These are phyloP conservation scores for Lichenostomus cassidix DNA, from an alignment of 2,113 vertebrate species.

Conservation along the genomic window DNA sequence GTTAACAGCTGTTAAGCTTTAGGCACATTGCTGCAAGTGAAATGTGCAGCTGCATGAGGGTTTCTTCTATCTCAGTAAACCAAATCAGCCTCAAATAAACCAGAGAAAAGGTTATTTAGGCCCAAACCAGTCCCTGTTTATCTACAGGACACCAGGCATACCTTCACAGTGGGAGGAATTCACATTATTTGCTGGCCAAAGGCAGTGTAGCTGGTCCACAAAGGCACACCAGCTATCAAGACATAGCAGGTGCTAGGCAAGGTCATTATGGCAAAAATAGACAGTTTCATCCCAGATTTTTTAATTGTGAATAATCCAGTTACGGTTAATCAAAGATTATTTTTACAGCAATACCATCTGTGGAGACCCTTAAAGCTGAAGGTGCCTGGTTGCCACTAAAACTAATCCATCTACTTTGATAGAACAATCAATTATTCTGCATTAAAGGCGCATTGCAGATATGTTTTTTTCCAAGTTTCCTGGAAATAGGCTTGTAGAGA, in stretches of 20 bases:
- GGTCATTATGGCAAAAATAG: background rate
- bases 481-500: background rate
- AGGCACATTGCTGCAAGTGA: background rate
- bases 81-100: background rate
- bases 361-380: background rate
- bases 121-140: background rate
- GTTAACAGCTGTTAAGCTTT: conserved; percentile 9
- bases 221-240: background rate
- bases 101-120: background rate
- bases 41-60: background rate
- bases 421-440: background rate
- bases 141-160: background rate
- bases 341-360: background rate
- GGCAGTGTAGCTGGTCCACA: background rate
- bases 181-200: background rate
- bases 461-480: background rate
- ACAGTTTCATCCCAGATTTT: background rate
- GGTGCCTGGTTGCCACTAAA: background rate
- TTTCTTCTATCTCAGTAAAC: conserved; percentile 2
- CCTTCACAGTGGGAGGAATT: background rate
- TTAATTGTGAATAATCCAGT: background rate
- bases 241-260: background rate
- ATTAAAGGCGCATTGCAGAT: background rate
- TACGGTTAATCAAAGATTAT: background rate
- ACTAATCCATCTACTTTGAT: background rate